Conservation (phyloP, 2,888 invertebrate genomes). For the Tiliacea citrago region DNA sequence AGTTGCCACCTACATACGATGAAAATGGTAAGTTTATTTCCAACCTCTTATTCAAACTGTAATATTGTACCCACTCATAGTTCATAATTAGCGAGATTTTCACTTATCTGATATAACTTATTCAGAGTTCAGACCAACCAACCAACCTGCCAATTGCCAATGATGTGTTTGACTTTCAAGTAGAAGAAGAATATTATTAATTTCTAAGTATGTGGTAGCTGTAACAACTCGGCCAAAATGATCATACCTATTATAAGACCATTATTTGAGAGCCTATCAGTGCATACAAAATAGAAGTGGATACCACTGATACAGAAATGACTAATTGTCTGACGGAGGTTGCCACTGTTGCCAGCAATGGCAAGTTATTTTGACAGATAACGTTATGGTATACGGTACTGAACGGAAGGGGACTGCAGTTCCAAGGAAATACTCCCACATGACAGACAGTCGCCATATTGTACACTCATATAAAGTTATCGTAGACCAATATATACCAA, state of each 20-base stretch:
- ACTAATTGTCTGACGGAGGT: constrained; percentile 16
- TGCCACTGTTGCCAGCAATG: neutral
- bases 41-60: neutral
- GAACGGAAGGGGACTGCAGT: constrained; percentile 2
- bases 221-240: neutral
- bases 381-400: neutral
- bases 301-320: neutral
- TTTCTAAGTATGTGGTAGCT: neutral
- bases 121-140: too few species aligned
- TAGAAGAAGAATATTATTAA: neutral
- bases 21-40: constrained; percentile 20
- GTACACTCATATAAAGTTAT: constrained; percentile 46
- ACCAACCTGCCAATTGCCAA: neutral
- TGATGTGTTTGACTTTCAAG: constrained; percentile 5
- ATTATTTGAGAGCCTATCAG: neutral
- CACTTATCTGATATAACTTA: neutral
- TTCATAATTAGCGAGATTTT: neutral
- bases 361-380: constrained; percentile 1
- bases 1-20: constrained; percentile 23
- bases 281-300: too few species aligned
- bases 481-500: constrained; percentile 43
- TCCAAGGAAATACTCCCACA: constrained; percentile 27
- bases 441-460: constrained; percentile 20
- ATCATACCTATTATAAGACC: too few species aligned
- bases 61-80: constrained; percentile 5